Evolutionary conservation across 2,797 vertebrate species (phyloP).

Genomic region (Acrossocheilus fasciatus): DNA sequence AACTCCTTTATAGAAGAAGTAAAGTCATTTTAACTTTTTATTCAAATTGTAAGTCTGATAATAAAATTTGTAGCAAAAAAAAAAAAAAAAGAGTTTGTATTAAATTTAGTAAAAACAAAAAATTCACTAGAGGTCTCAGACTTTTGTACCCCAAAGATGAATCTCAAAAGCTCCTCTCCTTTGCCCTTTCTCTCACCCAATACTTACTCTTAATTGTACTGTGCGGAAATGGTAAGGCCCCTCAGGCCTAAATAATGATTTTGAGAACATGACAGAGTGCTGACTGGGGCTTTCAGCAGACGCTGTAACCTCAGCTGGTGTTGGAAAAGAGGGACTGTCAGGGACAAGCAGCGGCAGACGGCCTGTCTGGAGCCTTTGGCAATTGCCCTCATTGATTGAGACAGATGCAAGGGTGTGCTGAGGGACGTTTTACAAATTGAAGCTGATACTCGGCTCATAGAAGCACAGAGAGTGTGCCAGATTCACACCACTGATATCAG

Average conservation of each 20-base stretch:
- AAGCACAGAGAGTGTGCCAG: constrained; percentile 58
- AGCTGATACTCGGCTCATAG: constrained; percentile 66
- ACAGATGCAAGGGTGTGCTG: constrained; percentile 76
- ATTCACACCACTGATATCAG: constrained; percentile 62
- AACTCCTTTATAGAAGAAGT: neutral
- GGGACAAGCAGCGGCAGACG: constrained; percentile 71
- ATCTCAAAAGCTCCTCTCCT: constrained; percentile 2
- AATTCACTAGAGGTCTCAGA: neutral
- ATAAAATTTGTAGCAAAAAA: neutral
- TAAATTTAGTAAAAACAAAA: neutral
- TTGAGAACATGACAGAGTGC: constrained; percentile 65
- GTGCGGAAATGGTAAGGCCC: constrained; percentile 62
- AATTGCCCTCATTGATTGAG: constrained; percentile 80
- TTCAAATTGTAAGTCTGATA: neutral
- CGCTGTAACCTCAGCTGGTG: constrained; percentile 73
- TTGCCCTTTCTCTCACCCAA: constrained; percentile 2
- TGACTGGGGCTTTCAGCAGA: constrained; percentile 72
- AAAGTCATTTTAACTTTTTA: neutral
- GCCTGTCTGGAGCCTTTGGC: constrained; percentile 79
- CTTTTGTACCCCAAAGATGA: neutral
- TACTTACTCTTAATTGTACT: constrained; percentile 63
- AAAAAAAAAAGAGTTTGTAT: neutral
- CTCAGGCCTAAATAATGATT: constrained; percentile 67
- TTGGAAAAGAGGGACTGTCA: constrained; percentile 66
- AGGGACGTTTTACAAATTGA: constrained; percentile 76